A percentile compares a stretch with the other conserved stretches of the same genome.
Evolutionary conservation across 2,113 vertebrate genomes (phyloP).

Genomic region (Gobius niger): DNA sequence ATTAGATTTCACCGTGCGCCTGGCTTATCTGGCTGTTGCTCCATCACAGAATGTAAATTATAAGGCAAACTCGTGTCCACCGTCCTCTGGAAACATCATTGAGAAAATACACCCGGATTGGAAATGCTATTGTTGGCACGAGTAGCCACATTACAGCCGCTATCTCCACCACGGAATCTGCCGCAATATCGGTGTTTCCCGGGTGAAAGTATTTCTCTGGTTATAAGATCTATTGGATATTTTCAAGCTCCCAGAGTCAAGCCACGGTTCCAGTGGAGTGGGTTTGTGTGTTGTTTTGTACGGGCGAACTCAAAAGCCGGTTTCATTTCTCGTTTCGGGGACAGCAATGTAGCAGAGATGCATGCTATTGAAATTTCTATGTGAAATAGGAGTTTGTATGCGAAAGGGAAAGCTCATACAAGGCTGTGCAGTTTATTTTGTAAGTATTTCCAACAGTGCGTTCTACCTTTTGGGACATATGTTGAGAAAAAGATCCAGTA

Average conservation of each 20-base stretch:
- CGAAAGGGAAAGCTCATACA: neutral
- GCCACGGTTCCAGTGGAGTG: neutral
- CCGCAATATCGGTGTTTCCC: neutral
- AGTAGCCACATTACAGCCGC: neutral
- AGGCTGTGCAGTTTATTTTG: neutral
- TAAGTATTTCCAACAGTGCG: too few relatives aligned
- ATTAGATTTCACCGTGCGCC: slow-evolving; percentile 60
- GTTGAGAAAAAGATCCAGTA: too few relatives aligned
- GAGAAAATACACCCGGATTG: slow-evolving; percentile 27
- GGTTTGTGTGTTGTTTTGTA: neutral
- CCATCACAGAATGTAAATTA: slow-evolving; percentile 53
- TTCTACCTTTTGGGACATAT: too few relatives aligned
- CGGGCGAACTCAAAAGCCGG: neutral
- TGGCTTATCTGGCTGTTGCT: slow-evolving; percentile 53
- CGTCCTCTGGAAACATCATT: slow-evolving; percentile 41
- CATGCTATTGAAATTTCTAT: neutral
- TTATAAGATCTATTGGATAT: slow-evolving; percentile 4
- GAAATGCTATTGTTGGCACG: slow-evolving; percentile 12
- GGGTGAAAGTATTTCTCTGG: neutral
- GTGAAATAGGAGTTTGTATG: neutral
- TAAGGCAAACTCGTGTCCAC: slow-evolving; percentile 35
- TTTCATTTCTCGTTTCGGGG: neutral
- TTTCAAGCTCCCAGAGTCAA: neutral
- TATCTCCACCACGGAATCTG: neutral
- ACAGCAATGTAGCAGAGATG: neutral